These are phyloP conservation scores for Ceratitis capitata DNA, from an alignment of 1,140 invertebrate species.

Conservation along the genomic window DNA sequence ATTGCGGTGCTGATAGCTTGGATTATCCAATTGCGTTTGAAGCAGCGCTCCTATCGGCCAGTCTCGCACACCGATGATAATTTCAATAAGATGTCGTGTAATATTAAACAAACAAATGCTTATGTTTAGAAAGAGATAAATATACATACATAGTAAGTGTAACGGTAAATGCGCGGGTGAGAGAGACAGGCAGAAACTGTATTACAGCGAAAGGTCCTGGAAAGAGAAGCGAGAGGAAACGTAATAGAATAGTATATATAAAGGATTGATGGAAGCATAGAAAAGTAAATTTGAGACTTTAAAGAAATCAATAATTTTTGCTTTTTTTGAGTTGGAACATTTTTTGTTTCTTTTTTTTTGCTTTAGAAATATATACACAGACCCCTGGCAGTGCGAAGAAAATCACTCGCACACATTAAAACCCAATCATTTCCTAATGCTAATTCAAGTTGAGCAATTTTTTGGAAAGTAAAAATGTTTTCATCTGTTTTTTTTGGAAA, in stretches of 20 bases:
- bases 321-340: no score
- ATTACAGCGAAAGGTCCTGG: neutral
- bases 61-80: constrained; percentile 61
- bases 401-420: no score
- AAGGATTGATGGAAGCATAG: neutral
- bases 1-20: constrained; percentile 40
- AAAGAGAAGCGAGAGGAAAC: no score
- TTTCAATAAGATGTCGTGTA: constrained; percentile 49
- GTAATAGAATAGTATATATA: neutral
- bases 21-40: constrained; percentile 52
- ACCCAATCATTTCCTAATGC: no score
- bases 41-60: constrained; percentile 60
- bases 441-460: no score
- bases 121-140: neutral
- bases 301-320: no score
- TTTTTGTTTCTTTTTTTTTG: no score
- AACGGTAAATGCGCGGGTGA: neutral
- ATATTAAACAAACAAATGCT: constrained; percentile 43
- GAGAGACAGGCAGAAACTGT: neutral
- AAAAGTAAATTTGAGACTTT: no score
- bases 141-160: neutral
- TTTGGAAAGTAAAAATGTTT: no score
- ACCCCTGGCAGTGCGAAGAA: no score
- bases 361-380: no score
- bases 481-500: no score